These are phyloP conservation scores for Pammene fasciana DNA, from an alignment of 2,888 invertebrate species.

Conservation along the genomic window DNA sequence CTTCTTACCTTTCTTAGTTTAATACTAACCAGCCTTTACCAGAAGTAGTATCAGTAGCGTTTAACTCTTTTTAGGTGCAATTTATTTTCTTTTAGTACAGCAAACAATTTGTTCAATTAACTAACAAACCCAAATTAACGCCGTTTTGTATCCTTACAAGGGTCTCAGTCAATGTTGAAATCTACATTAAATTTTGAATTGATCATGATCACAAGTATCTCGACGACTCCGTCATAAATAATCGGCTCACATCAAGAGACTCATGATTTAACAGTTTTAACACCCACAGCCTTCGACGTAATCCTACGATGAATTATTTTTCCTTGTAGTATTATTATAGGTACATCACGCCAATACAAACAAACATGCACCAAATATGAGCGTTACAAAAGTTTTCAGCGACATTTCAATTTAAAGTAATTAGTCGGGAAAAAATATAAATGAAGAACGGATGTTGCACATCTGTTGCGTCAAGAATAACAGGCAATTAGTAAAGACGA, in stretches of 20 bases:
- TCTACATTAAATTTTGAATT: conserved; percentile 32
- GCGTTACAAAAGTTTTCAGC: conserved; percentile 21
- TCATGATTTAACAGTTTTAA: conserved; percentile 61
- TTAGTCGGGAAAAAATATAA: conserved; percentile 53
- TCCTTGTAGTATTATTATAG: conserved; percentile 39
- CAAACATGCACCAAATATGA: neutral
- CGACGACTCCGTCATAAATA: conserved; percentile 56
- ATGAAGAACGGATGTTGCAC: conserved; percentile 76
- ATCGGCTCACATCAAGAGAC: conserved; percentile 52
- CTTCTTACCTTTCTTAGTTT: conserved; percentile 24
- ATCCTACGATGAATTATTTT: conserved; percentile 49
- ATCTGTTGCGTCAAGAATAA: conserved; percentile 78
- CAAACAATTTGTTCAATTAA: neutral
- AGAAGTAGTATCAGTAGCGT: neutral
- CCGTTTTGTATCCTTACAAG: neutral
- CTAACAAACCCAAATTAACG: neutral
- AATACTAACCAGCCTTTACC: neutral
- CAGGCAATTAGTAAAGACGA: conserved; percentile 77
- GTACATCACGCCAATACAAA: conserved; percentile 2
- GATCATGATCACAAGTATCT: conserved; percentile 45
- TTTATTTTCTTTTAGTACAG: neutral
- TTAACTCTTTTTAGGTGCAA: neutral
- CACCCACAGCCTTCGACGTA: conserved; percentile 53
- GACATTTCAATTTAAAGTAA: conserved; percentile 39
- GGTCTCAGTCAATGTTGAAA: neutral